A percentile compares a stretch with the other conserved stretches of the same genome.
Evolutionary conservation across 1,140 invertebrate species (phyloP).

Genomic region (Anastatus disparis): DNA sequence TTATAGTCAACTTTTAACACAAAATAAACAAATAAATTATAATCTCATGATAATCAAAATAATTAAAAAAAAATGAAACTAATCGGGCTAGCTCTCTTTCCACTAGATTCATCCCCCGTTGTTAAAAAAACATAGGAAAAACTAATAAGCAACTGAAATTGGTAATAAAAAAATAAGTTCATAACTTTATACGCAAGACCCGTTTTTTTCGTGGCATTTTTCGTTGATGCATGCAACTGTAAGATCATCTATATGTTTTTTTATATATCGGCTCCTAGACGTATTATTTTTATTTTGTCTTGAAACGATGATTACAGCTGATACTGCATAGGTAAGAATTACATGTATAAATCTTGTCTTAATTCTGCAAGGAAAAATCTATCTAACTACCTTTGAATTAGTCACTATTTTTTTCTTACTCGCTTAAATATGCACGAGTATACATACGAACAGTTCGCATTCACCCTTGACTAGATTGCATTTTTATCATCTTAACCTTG

Average conservation of each 20-base stretch:
- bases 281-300: slow-evolving; percentile 11
- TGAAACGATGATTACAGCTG: slow-evolving; percentile 36
- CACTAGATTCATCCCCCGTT: background rate
- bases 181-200: slow-evolving; percentile 28
- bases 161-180: slow-evolving; percentile 22
- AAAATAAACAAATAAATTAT: slow-evolving; percentile 32
- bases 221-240: slow-evolving; percentile 20
- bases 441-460: slow-evolving; percentile 36
- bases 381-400: slow-evolving; percentile 41
- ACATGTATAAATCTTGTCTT: slow-evolving; percentile 41
- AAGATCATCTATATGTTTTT: slow-evolving; percentile 12
- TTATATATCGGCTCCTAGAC: slow-evolving; percentile 14
- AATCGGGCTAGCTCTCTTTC: background rate
- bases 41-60: slow-evolving; percentile 27
- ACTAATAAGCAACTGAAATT: background rate
- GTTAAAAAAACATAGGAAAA: slow-evolving; percentile 7
- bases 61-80: background rate
- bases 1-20: slow-evolving; percentile 2
- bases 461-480: slow-evolving; percentile 42
- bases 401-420: slow-evolving; percentile 25
- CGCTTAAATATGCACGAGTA: slow-evolving; percentile 29
- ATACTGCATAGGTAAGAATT: slow-evolving; percentile 42
- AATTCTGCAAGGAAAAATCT: slow-evolving; percentile 39
- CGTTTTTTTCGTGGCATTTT: slow-evolving; percentile 26
- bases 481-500: slow-evolving; percentile 26